Percentiles rank a stretch among this genome's conserved stretches.
Evolutionary conservation across 2,113 vertebrate species (phyloP).

Genomic region (Melanerpes aurifrons): DNA sequence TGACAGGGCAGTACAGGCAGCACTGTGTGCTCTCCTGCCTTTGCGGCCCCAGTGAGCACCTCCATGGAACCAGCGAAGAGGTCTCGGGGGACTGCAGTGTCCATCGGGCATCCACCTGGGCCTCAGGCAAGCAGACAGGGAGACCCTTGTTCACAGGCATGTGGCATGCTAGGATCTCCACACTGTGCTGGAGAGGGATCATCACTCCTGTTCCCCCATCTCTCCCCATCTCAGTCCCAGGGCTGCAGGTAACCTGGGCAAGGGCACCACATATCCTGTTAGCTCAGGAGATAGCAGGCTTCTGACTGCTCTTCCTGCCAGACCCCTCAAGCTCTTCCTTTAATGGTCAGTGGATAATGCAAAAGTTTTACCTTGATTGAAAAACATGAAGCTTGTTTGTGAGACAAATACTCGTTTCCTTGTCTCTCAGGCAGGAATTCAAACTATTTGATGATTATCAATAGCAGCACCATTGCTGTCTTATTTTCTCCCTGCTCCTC

Average conservation of each 20-base stretch:
- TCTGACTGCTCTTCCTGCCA: background rate
- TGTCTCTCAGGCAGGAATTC: background rate
- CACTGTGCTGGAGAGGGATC: background rate
- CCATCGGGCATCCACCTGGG: background rate
- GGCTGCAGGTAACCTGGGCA: background rate
- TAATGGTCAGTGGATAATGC: slow-evolving; percentile 3
- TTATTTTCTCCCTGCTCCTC: background rate
- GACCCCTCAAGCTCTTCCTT: background rate
- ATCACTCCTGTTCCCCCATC: background rate
- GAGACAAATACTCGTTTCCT: background rate
- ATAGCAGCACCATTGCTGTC: background rate
- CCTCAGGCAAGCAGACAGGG: fast-evolving
- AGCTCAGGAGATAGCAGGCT: background rate
- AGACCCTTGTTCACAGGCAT: background rate
- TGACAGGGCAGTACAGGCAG: background rate
- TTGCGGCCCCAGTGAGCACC: background rate
- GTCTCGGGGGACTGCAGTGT: background rate
- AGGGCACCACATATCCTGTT: background rate
- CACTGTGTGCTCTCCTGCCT: background rate
- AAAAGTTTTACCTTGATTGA: slow-evolving; percentile 22
- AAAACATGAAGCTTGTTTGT: background rate
- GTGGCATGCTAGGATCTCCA: fast-evolving
- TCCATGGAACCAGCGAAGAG: background rate
- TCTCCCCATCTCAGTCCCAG: background rate
- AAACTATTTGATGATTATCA: slow-evolving; percentile 28